Percentiles rank a stretch among this genome's conserved stretches.
Conservation (phyloP, 2,888 invertebrate genomes). For the Cartodere bifasciata region DNA sequence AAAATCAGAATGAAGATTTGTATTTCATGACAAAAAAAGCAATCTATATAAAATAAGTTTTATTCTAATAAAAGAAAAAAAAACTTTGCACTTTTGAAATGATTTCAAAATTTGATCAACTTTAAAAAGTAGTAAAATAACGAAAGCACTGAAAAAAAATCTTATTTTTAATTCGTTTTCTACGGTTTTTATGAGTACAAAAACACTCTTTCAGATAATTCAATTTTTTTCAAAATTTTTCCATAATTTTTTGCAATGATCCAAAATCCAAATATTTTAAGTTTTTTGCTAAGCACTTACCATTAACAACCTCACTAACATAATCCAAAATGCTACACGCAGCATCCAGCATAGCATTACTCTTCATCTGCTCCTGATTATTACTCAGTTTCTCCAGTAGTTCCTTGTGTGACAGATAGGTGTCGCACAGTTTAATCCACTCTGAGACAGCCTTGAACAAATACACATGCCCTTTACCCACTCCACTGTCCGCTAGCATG, state of each 20-base stretch:
- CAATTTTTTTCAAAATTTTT: too few species aligned
- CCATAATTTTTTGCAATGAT: too few species aligned
- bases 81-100: too few species aligned
- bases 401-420: constrained; percentile 44
- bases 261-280: too few species aligned
- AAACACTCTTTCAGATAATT: constrained; percentile 18
- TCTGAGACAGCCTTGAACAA: constrained; percentile 68
- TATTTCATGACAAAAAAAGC: too few species aligned
- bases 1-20: too few species aligned
- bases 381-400: constrained; percentile 42
- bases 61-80: too few species aligned
- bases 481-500: constrained; percentile 73
- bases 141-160: too few species aligned
- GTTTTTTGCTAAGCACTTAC: constrained; percentile 42
- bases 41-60: too few species aligned
- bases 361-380: constrained; percentile 35
- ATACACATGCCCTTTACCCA: constrained; percentile 65
- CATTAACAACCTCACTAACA: constrained; percentile 64
- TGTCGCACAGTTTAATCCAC: constrained; percentile 67
- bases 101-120: too few species aligned
- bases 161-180: too few species aligned
- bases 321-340: constrained; percentile 77
- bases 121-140: too few species aligned
- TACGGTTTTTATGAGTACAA: constrained; percentile 12
- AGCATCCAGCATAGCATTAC: constrained; percentile 50